These are phyloP conservation scores for Chiridota heheva DNA, from an alignment of 35 echinoderm and acorn worm species.

Conservation along the genomic window DNA sequence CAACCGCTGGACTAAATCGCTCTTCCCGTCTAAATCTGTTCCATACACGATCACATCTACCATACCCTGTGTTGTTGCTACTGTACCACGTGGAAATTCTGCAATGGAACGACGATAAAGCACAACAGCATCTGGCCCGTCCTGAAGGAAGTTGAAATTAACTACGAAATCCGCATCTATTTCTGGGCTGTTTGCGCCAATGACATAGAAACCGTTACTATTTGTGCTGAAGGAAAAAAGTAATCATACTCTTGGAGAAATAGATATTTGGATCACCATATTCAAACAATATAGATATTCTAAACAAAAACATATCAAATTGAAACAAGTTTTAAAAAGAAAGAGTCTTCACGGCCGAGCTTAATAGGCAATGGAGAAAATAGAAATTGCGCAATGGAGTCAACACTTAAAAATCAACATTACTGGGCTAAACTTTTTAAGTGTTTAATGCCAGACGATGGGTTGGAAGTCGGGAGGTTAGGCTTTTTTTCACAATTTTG, in stretches of 20 bases:
- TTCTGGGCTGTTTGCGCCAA: slow-evolving; percentile 52
- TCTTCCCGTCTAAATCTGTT: slow-evolving; percentile 24
- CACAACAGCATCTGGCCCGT: slow-evolving; percentile 81
- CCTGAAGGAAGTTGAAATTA: slow-evolving; percentile 61
- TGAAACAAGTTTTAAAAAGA: no score
- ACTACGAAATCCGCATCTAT: slow-evolving; percentile 54
- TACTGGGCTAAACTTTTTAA: no score
- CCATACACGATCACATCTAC: slow-evolving; percentile 63
- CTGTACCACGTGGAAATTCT: slow-evolving; percentile 65
- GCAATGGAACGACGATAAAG: slow-evolving; percentile 44
- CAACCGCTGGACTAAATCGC: slow-evolving; percentile 52
- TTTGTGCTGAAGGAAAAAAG: slow-evolving; percentile 73
- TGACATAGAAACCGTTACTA: slow-evolving; percentile 64
- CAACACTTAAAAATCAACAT: no score
- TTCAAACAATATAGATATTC: not conserved
- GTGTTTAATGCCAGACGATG: no score
- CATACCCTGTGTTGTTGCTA: slow-evolving; percentile 43
- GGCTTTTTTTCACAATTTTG: no score
- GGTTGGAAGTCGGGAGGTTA: no score
- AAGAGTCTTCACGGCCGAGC: no score
- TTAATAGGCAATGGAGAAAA: no score
- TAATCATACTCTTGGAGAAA: not conserved
- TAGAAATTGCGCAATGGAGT: no score
- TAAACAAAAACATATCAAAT: not conserved
- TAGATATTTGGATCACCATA: not conserved